Conservation (phyloP, 2,888 invertebrate genomes). For the Seira ritae region DNA sequence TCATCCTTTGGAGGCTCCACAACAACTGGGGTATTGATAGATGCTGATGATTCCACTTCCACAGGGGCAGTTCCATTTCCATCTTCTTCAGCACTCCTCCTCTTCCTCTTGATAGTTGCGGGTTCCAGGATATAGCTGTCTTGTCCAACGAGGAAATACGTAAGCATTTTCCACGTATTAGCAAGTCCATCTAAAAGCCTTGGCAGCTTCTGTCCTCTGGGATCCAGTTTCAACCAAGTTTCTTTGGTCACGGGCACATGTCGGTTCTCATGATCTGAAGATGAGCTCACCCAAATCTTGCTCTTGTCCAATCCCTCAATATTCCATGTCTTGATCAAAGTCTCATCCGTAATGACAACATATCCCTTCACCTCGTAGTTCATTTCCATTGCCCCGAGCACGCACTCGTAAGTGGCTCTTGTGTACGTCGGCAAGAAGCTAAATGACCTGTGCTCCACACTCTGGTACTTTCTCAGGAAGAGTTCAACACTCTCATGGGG, state of each 20-base stretch:
- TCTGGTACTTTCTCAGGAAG: conserved; percentile 73
- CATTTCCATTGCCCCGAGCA: conserved; percentile 74
- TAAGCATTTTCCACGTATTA: conserved; percentile 71
- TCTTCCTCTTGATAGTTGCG: conserved; percentile 48
- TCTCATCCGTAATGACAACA: conserved; percentile 73
- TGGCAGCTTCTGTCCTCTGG: conserved; percentile 71
- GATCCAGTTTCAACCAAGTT: conserved; percentile 71
- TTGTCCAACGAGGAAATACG: conserved; percentile 70
- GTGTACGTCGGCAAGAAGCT: conserved; percentile 74
- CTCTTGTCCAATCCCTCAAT: conserved; percentile 71
- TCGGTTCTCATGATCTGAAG: conserved; percentile 60
- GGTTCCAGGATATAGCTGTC: conserved; percentile 67
- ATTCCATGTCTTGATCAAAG: conserved; percentile 73
- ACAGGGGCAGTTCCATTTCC: not conserved
- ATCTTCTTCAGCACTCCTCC: conserved; percentile 54
- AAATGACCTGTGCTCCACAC: conserved; percentile 73
- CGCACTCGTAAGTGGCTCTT: conserved; percentile 74
- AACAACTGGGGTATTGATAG: no score
- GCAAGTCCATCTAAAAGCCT: conserved; percentile 71
- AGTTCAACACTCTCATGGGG: conserved; percentile 74
- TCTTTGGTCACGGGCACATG: conserved; percentile 70
- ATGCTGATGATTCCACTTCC: no score
- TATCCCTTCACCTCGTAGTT: conserved; percentile 74
- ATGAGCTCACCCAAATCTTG: conserved; percentile 73
- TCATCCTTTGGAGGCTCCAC: conserved; percentile 17